Base-by-base conservation (phyloP, 2,113 vertebrate genomes). In the Laticauda laticaudata region DNA sequence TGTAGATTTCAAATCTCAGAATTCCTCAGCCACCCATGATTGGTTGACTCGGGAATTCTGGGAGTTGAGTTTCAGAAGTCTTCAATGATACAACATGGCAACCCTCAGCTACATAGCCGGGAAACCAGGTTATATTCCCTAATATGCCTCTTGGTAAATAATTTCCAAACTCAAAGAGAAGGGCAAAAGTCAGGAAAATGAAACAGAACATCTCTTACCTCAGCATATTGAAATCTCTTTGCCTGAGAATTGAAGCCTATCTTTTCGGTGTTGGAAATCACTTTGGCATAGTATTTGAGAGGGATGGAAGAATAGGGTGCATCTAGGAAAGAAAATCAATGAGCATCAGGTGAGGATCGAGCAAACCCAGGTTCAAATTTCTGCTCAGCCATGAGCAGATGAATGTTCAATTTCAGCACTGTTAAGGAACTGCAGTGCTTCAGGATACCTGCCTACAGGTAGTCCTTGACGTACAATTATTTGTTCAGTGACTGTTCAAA, bases 171-270 rank as follows among this genome's bases (percentile, higher is more conserved):
- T 87, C 11, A 20, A 55, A 69, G 21, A 87, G 23, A 9, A 55
- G 21, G n/a, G 26, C 45, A 89, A 20, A 51, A 39, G 48, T 39
- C 20, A 56, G 15, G 34, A 51, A 26, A 48, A 48, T 3, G 26
- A 53, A 45, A n/a, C 1, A 48, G 14, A 26, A 43, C 18, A 8
- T 39, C 39, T 61, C 51, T 97, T 97, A 97, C 98, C 97, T 94
- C 90, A 43, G 90, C 93, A 7, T 91, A 90, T 57, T 96, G 88
- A 96, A 98, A 98, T 92, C 97, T 97, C 93, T 97, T 98, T 59
- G 97, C 86, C 20, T 98, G 97, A 61, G 96, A 97, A 39, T 94
- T 97, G 95, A 98, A 98, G 20, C 97, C 97, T 43, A 94, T 98
- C 89, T 90, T 97, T 90, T 96, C 97, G 21, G 96, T 87, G 89